These are phyloP conservation scores for Drosophila nebulosa DNA, from an alignment of 1,140 invertebrate species.

Conservation along the genomic window DNA sequence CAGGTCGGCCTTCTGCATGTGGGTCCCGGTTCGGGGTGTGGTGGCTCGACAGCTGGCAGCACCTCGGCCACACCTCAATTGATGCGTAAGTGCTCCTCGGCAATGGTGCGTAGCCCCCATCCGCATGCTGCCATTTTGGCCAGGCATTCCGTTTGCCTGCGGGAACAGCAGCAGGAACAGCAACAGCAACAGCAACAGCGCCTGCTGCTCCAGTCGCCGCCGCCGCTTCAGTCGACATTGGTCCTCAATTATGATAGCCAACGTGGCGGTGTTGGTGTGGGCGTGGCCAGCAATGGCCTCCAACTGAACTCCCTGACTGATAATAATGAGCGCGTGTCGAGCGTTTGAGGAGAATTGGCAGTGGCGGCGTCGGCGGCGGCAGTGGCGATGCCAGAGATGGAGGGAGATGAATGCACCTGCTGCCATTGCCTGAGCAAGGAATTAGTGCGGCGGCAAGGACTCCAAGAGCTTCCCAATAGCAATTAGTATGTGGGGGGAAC, in stretches of 20 bases:
- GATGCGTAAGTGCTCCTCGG: constrained; percentile 55
- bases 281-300: constrained; percentile 52
- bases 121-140: constrained; percentile 37
- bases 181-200: constrained; percentile 54
- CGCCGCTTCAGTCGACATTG: constrained; percentile 50
- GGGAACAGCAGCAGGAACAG: constrained; percentile 54
- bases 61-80: constrained; percentile 46
- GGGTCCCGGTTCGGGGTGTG: constrained; percentile 10
- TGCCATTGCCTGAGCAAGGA: constrained; percentile 74
- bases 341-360: constrained; percentile 71
- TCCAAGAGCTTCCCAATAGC: constrained; percentile 48
- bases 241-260: constrained; percentile 64
- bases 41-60: neutral
- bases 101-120: constrained; percentile 53
- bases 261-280: constrained; percentile 50
- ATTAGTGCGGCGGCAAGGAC: constrained; percentile 58
- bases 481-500: neutral
- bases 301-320: constrained; percentile 30
- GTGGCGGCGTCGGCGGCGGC: constrained; percentile 52
- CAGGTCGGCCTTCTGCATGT: constrained; percentile 66
- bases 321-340: constrained; percentile 65
- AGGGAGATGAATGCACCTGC: constrained; percentile 48
- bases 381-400: constrained; percentile 7
- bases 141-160: constrained; percentile 44
- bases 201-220: constrained; percentile 38